Conservation (phyloP, 2,797 vertebrate genomes). For the Neosilurus hyrtlii region DNA sequence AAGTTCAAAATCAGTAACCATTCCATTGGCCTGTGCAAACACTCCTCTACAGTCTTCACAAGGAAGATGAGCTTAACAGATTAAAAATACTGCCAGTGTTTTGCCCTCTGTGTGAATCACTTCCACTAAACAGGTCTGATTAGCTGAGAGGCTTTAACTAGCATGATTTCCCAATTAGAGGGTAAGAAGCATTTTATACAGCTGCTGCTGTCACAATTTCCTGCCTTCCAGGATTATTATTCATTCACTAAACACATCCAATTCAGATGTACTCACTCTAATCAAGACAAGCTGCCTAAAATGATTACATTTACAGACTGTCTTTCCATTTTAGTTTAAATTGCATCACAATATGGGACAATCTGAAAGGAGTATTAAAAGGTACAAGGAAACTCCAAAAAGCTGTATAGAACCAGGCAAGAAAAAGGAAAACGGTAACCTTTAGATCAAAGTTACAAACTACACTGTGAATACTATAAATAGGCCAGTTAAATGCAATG, state of each 20-base stretch:
- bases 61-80: not conserved
- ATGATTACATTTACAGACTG: not conserved
- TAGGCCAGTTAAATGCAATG: not conserved
- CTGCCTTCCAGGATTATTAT: slow-evolving; percentile 7
- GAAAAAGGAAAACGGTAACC: not conserved
- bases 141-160: slow-evolving; percentile 1
- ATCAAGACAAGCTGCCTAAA: slow-evolving; percentile 2
- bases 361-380: not conserved
- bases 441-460: not conserved
- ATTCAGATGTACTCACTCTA: slow-evolving; percentile 2
- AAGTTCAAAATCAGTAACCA: not conserved
- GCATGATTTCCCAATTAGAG: slow-evolving; percentile 10
- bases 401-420: not conserved
- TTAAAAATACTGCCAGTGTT: not conserved
- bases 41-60: too few relatives aligned
- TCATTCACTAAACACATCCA: slow-evolving; percentile 1
- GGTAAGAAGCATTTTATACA: not conserved
- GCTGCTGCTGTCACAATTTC: slow-evolving; percentile 6
- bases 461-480: not conserved
- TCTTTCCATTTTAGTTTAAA: not conserved
- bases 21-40: not conserved
- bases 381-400: not conserved
- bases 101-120: not conserved
- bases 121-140: slow-evolving; percentile 14
- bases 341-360: too few relatives aligned